phyloP scores from a whole-genome alignment of 2,113 vertebrate species.

The Rissa tridactyla region DNA sequence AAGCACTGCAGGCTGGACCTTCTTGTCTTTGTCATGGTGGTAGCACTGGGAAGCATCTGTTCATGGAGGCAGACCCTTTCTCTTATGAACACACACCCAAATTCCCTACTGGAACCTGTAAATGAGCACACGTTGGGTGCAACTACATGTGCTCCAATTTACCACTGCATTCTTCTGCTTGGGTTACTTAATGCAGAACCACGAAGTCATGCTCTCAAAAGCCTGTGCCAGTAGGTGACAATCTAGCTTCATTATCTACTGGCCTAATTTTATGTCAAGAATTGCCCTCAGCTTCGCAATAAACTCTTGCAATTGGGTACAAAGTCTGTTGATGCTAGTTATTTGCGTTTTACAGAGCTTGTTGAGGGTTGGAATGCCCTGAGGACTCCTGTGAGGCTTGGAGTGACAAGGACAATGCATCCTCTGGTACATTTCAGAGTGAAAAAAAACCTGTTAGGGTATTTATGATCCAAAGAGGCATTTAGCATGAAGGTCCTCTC shows the following conservation, averaged over 20 bases:
- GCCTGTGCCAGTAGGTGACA: background rate
- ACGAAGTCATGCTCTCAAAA: background rate
- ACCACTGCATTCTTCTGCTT: background rate
- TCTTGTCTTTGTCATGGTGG: background rate
- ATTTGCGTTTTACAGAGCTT: background rate
- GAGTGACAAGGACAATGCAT: background rate
- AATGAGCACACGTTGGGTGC: background rate
- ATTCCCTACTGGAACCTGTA: background rate
- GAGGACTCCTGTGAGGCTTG: background rate
- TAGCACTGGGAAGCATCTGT: background rate
- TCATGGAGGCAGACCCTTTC: background rate
- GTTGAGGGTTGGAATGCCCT: background rate
- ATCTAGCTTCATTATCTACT: background rate
- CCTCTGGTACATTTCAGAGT: background rate
- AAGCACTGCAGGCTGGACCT: background rate
- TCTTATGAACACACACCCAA: background rate
- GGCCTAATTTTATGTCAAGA: background rate
- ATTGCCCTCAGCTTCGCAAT: background rate
- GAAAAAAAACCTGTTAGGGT: background rate
- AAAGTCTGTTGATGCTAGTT: background rate
- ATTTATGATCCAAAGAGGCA: background rate
- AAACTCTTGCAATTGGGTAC: background rate
- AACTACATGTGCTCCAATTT: fast-evolving
- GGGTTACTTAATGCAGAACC: background rate
- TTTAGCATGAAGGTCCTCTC: background rate